Conservation (phyloP, 2,113 vertebrate genomes). For the Cyprinodon tularosa region DNA sequence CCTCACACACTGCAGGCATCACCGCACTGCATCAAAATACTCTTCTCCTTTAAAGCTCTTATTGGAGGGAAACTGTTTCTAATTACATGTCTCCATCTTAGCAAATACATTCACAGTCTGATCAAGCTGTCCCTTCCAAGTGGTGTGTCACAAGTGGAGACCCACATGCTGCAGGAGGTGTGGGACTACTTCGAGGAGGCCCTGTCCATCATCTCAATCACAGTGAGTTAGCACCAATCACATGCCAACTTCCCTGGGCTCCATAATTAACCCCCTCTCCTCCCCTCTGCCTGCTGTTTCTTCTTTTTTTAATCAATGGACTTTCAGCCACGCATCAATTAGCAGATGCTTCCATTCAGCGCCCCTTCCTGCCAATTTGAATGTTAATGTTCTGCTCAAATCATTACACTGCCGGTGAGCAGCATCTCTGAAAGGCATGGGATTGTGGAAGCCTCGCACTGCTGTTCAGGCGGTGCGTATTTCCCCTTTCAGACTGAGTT, state of each 20-base stretch:
- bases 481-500: slow-evolving; percentile 61
- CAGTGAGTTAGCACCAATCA: slow-evolving; percentile 83
- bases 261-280: slow-evolving; percentile 74
- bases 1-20: slow-evolving; percentile 83
- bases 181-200: slow-evolving; percentile 89
- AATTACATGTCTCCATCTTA: slow-evolving; percentile 61
- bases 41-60: neutral
- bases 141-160: slow-evolving; percentile 77
- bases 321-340: slow-evolving; percentile 78
- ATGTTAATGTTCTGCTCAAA: slow-evolving; percentile 73
- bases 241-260: slow-evolving; percentile 44
- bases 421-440: slow-evolving; percentile 66
- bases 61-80: slow-evolving; percentile 11
- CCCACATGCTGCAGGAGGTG: slow-evolving; percentile 82
- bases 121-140: slow-evolving; percentile 86
- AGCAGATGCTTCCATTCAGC: slow-evolving; percentile 82
- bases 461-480: slow-evolving; percentile 57
- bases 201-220: slow-evolving; percentile 78
- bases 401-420: slow-evolving; percentile 67
- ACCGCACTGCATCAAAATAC: slow-evolving; percentile 15
- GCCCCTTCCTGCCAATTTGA: slow-evolving; percentile 80
- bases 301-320: slow-evolving; percentile 72
- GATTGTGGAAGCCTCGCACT: slow-evolving; percentile 66
- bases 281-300: slow-evolving; percentile 66
- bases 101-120: slow-evolving; percentile 88